Evolutionary conservation across 2,113 vertebrate species (phyloP).

Genomic region (Columba livia): DNA sequence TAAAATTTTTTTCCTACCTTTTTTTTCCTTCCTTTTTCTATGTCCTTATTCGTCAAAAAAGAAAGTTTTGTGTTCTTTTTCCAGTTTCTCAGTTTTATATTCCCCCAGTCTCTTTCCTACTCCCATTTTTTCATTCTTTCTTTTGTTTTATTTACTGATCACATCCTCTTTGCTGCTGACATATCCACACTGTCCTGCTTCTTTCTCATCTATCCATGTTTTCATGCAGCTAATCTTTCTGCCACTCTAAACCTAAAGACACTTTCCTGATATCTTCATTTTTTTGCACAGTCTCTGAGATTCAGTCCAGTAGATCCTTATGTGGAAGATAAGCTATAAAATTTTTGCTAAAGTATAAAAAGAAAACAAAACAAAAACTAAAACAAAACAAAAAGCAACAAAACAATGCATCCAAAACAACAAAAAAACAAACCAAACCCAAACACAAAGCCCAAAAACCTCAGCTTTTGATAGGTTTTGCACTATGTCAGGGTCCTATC

Average conservation of each 20-base stretch:
- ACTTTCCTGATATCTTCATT: neutral
- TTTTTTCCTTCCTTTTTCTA: neutral
- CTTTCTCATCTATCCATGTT: neutral
- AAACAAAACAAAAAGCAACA: too few relatives aligned
- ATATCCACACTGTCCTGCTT: neutral
- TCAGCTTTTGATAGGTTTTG: neutral
- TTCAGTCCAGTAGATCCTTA: neutral
- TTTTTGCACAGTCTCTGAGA: neutral
- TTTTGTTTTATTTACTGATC: neutral
- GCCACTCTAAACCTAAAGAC: neutral
- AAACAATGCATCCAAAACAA: neutral
- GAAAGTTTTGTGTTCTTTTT: neutral
- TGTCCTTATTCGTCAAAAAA: neutral
- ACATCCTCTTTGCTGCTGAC: neutral
- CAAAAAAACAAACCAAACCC: too few relatives aligned
- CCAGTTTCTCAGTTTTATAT: neutral
- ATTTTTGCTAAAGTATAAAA: neutral
- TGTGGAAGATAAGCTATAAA: neutral
- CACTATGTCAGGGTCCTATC: neutral
- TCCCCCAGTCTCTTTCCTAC: neutral
- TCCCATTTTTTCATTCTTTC: neutral
- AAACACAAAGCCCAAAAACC: neutral
- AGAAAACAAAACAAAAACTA: neutral
- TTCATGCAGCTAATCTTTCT: neutral
- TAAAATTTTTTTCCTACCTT: neutral